A percentile compares a stretch with the other conserved stretches of the same genome.
Conservation (phyloP, 1,140 invertebrate species). For the Notospermus geniculatus region DNA sequence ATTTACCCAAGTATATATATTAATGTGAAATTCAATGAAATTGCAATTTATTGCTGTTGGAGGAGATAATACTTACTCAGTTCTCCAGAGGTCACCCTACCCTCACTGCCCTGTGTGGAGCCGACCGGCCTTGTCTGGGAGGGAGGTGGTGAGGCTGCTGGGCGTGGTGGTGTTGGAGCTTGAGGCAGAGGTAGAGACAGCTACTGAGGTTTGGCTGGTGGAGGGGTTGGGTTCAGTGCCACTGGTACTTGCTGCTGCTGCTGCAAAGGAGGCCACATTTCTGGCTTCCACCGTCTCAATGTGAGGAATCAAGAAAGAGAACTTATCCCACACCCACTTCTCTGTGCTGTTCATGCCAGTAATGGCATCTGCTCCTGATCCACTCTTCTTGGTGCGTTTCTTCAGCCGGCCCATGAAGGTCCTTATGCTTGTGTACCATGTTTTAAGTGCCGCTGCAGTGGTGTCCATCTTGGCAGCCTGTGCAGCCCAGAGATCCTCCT, state of each 20-base stretch:
- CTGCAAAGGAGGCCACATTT: constrained; percentile 16
- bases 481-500: constrained; percentile 13
- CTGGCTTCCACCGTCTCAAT: constrained; percentile 10
- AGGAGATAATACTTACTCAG: too few relatives aligned
- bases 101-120: too few relatives aligned
- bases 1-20: too few relatives aligned
- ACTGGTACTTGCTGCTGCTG: constrained; percentile 2
- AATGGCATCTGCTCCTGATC: constrained; percentile 5
- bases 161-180: not conserved
- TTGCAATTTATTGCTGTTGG: too few relatives aligned
- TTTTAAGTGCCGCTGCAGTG: constrained; percentile 6
- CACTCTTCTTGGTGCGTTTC: constrained; percentile 14
- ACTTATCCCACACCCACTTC: too few relatives aligned
- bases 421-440: constrained; percentile 13
- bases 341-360: too few relatives aligned
- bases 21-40: too few relatives aligned
- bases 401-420: constrained; percentile 13
- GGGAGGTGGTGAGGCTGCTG: too few relatives aligned
- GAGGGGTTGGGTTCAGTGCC: not conserved
- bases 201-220: constrained; percentile 10
- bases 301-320: too few relatives aligned
- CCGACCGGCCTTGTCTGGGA: too few relatives aligned
- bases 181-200: not conserved
- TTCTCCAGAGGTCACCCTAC: too few relatives aligned
- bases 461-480: constrained; percentile 8